Evolutionary conservation across 1,140 invertebrate genomes (phyloP), one percentile per base, ranked within the genome.

Genomic region (Bacillus rossius): DNA sequence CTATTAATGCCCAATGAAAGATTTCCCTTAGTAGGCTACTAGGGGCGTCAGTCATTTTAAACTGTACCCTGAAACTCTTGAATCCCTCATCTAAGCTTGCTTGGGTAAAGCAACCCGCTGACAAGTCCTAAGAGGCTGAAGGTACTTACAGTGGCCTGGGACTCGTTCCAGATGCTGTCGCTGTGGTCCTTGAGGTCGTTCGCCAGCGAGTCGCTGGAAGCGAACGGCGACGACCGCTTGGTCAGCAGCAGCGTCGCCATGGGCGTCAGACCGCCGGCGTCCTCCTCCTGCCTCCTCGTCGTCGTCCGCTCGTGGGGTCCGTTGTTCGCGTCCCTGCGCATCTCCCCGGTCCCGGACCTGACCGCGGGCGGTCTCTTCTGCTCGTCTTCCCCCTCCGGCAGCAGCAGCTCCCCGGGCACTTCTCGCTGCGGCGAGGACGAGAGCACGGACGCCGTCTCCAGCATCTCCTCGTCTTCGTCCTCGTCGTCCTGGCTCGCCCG

Each of bases 91-190:
- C n/a, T n/a, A n/a, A n/a, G n/a, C n/a, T n/a, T n/a, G n/a, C n/a
- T n/a, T n/a, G n/a, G n/a, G n/a, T n/a, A n/a, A n/a, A n/a, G n/a
- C n/a, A n/a, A n/a, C n/a, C n/a, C n/a, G n/a, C n/a, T n/a, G n/a
- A n/a, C n/a, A n/a, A n/a, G n/a, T n/a, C n/a, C n/a, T n/a, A n/a
- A n/a, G n/a, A n/a, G n/a, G n/a, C n/a, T n/a, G 25, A 17, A 43
- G 26, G 22, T 51, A 61, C 59, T 64, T 57, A 71, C 70, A 1
- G 89, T 92, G 1, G 86, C 85, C 74, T 91, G 88, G 14, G 88
- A 91, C 75, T 91, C 89, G 73, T 91, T 92, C 89, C 89, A 92
- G 66, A 88, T 85, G 34, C 87, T 25, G 70, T 91, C 88, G 34
- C 88, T 91, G 69, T 91, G 88, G 70, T 91, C 88, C 67, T 86